Evolutionary conservation across 2,888 invertebrate species (phyloP), one percentile per base, ranked within the genome.

Genomic region (Ecliptopera silaceata): DNA sequence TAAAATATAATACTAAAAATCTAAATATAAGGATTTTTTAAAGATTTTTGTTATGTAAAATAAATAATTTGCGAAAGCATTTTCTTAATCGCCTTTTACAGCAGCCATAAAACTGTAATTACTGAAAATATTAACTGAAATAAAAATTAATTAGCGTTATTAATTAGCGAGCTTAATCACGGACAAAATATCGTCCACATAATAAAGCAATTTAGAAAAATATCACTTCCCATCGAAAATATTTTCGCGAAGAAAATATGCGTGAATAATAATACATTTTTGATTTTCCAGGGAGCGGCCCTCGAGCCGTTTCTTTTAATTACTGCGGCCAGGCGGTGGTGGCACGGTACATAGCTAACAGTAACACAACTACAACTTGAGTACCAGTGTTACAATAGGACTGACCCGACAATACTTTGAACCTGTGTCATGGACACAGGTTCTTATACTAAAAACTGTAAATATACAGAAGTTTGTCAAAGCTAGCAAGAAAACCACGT

Each of bases 261-360:
- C 77, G 79, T 77, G 81, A 81, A 84, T 80, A 85, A 86, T 77
- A 77, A 77, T 81, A 80, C 32, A 81, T 84, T 86, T 86, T 84
- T 81, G 86, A 85, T 86, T 85, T 85, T 79, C 78, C 77, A 78
- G 68, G 67, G 72, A 72, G 71, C 75, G 72, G 74, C 75, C 72
- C 79, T 77, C 76, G 39, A 66, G 69, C 72, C 70, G 83, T 80
- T 36, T 82, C 82, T 86, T 88, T 86, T 89, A 89, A 89, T 90
- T 88, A 87, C 86, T 81, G 70, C 79, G 76, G 68, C 70, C 70
- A 72, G 61, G 71, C 77, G 75, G 75, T 67, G 66, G 59, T 68
- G 38, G 8, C 58, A 55, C 46, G 31, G 20, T 50, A 12, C 10
- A 8, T 8, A 6, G 3, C 6, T 34, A 32, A 1, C 52, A 57